Conservation (phyloP, 2,113 vertebrate species). For the Grammomys surdaster region DNA sequence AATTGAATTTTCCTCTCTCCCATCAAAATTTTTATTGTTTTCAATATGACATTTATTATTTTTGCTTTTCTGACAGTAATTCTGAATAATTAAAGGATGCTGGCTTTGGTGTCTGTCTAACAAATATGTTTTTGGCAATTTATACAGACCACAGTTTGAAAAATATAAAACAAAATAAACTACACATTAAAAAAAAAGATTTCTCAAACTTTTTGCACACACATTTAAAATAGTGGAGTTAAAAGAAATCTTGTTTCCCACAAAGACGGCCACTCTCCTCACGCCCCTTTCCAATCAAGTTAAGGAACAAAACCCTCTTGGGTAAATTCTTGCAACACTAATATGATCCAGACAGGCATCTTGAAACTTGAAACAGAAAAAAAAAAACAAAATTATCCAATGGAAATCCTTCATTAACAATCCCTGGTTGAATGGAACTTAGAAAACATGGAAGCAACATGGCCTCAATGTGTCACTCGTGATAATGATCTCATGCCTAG, state of each 20-base stretch:
- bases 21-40: neutral
- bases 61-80: neutral
- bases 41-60: neutral
- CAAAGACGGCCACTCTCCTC: constrained; percentile 72
- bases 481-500: constrained; percentile 85
- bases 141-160: neutral
- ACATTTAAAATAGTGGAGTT: neutral
- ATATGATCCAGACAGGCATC: constrained; percentile 86
- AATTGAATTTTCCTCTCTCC: neutral
- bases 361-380: constrained; percentile 86
- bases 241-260: constrained; percentile 70
- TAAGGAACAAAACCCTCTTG: constrained; percentile 84
- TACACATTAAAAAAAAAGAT: neutral
- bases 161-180: constrained; percentile 32
- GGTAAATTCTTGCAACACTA: constrained; percentile 85
- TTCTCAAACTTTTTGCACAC: constrained; percentile 61
- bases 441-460: constrained; percentile 87
- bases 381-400: constrained; percentile 84
- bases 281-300: constrained; percentile 81
- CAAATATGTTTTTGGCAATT: neutral
- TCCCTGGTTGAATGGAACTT: constrained; percentile 86
- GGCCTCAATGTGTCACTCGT: constrained; percentile 85
- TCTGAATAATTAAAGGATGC: constrained; percentile 14
- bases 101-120: neutral
- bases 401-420: constrained; percentile 89